phyloP scores from a whole-genome alignment of 2,888 invertebrate species.

The Mesodorylaimus sp. region DNA sequence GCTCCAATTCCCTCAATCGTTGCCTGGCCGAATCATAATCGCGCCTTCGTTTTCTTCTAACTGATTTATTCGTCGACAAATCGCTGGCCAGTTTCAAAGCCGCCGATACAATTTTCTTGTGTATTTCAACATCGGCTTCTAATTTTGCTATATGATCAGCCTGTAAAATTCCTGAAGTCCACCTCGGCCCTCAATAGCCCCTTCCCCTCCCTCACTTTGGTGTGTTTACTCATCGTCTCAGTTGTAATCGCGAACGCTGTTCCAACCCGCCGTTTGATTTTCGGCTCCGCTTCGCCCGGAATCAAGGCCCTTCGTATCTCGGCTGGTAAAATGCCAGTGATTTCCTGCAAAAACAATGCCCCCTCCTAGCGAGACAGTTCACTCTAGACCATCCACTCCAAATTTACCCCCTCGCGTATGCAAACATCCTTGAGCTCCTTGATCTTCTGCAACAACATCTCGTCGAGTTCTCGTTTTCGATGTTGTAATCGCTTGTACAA shows the following conservation, averaged over 20 bases:
- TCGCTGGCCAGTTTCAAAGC: slow-evolving; percentile 51
- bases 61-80: slow-evolving; percentile 47
- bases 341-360: slow-evolving; percentile 37
- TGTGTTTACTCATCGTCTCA: slow-evolving; percentile 41
- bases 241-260: slow-evolving; percentile 49
- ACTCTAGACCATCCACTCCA: too few relatives aligned
- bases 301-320: slow-evolving; percentile 49
- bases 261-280: slow-evolving; percentile 46
- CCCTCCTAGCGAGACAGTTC: neutral
- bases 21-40: slow-evolving; percentile 8
- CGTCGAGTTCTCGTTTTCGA: slow-evolving; percentile 56
- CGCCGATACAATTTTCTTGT: slow-evolving; percentile 51
- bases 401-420: slow-evolving; percentile 49
- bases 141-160: slow-evolving; percentile 45
- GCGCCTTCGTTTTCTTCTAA: slow-evolving; percentile 23
- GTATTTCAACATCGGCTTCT: slow-evolving; percentile 52
- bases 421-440: slow-evolving; percentile 62
- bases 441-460: slow-evolving; percentile 54
- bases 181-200: neutral
- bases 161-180: too few relatives aligned
- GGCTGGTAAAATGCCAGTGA: slow-evolving; percentile 54
- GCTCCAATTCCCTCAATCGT: slow-evolving; percentile 20
- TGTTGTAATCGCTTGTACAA: slow-evolving; percentile 38
- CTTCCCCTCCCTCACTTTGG: slow-evolving; percentile 35
- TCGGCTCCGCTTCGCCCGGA: slow-evolving; percentile 50